phyloP scores from a whole-genome alignment of 2,888 invertebrate genomes.

The Clitarchus hookeri region DNA sequence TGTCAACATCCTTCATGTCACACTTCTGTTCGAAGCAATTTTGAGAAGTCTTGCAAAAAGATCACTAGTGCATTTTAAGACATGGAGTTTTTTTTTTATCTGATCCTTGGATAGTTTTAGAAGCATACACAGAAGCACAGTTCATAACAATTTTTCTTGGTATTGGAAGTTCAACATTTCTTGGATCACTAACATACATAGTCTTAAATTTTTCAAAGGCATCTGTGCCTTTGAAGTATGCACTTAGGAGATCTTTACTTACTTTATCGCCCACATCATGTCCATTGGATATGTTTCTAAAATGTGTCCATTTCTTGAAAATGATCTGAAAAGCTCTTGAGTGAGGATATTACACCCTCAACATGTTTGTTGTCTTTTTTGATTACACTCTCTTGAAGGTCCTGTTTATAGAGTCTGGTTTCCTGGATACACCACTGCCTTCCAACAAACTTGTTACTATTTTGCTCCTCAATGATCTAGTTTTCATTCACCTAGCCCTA shows the following conservation, averaged over 20 bases:
- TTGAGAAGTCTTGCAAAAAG: slow-evolving; percentile 20
- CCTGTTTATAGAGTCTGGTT: slow-evolving; percentile 18
- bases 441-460: slow-evolving; percentile 24
- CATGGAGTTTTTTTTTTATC: slow-evolving; percentile 12
- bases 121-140: slow-evolving; percentile 10
- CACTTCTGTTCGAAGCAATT: neutral
- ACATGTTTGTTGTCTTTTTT: slow-evolving; percentile 11
- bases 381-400: neutral
- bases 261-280: slow-evolving; percentile 18
- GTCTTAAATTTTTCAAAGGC: slow-evolving; percentile 19
- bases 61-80: slow-evolving; percentile 20
- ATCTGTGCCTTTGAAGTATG: slow-evolving; percentile 22
- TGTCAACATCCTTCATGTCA: no score
- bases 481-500: neutral
- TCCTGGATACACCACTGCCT: slow-evolving; percentile 2
- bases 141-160: slow-evolving; percentile 15
- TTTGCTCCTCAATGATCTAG: slow-evolving; percentile 24
- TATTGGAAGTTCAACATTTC: slow-evolving; percentile 12
- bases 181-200: neutral
- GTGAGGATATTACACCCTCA: neutral
- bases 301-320: slow-evolving; percentile 22
- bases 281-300: neutral
- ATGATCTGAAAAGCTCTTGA: no score
- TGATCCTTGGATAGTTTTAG: neutral
- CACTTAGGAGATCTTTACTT: slow-evolving; percentile 11